Conservation (phyloP, 2,113 vertebrate genomes). For the Sminthopsis crassicaudata region DNA sequence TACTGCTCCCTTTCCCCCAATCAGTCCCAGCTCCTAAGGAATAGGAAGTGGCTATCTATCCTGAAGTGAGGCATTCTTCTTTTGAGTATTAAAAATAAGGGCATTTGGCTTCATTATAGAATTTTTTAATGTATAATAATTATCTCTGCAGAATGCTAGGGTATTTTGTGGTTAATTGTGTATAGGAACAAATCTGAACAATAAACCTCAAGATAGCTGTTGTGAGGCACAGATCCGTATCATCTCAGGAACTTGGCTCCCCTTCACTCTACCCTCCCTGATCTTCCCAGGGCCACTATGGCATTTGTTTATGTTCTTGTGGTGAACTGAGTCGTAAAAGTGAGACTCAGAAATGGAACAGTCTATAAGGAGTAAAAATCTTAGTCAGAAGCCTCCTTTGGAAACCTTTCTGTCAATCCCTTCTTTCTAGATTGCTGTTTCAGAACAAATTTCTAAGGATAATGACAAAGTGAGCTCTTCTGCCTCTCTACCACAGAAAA, state of each 20-base stretch:
- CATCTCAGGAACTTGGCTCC: slow-evolving; percentile 4
- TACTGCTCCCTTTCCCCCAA: too few relatives aligned
- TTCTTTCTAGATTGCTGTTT: slow-evolving; percentile 19
- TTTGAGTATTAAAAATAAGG: slow-evolving; percentile 37
- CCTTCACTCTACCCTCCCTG: background rate
- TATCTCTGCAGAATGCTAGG: background rate
- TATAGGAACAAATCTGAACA: slow-evolving; percentile 20
- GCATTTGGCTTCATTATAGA: slow-evolving; percentile 29
- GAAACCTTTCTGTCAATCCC: background rate
- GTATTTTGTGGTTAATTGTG: background rate
- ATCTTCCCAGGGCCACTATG: background rate
- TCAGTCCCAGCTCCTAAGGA: slow-evolving; percentile 11
- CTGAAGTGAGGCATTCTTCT: slow-evolving; percentile 15
- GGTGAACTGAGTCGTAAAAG: background rate
- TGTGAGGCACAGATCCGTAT: background rate
- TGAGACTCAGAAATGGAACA: background rate
- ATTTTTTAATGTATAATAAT: slow-evolving; percentile 7
- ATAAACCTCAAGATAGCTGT: background rate
- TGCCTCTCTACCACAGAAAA: background rate
- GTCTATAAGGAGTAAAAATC: background rate
- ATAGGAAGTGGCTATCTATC: slow-evolving; percentile 26
- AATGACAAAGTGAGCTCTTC: background rate
- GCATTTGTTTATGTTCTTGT: background rate
- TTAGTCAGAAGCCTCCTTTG: background rate
- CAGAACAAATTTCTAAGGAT: slow-evolving; percentile 21